phyloP scores from a whole-genome alignment of 2,797 vertebrate species.

The Xenops minutus region DNA sequence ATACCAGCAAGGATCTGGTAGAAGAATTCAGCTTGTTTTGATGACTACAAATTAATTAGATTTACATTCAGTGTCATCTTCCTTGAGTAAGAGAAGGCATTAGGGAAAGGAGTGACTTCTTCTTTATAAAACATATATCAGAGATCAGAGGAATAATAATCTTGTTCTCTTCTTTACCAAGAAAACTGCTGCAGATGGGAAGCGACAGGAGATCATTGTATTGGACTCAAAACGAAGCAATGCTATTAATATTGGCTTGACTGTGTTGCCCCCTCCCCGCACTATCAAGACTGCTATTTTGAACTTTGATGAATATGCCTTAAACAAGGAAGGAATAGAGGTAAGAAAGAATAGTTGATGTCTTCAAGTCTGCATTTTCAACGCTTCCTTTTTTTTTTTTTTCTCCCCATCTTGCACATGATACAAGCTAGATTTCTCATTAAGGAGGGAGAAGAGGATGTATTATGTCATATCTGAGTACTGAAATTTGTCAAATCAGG shows the following conservation, averaged over 20 bases:
- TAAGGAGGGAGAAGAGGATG: background rate
- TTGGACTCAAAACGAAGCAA: constrained; percentile 97
- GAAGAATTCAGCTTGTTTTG: background rate
- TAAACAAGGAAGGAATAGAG: constrained; percentile 99
- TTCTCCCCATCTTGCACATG: background rate
- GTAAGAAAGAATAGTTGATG: constrained; percentile 67
- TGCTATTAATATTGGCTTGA: constrained; percentile 96
- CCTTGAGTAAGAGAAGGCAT: background rate
- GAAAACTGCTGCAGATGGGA: constrained; percentile 95
- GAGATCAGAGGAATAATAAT: constrained; percentile 21
- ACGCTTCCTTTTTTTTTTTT: background rate
- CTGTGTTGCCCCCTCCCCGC: constrained; percentile 92
- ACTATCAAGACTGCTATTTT: constrained; percentile 98
- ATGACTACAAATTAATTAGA: background rate
- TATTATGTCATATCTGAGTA: background rate
- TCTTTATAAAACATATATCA: background rate
- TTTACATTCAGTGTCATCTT: background rate
- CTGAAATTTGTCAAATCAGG: background rate
- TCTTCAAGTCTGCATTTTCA: background rate
- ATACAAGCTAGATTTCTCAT: background rate
- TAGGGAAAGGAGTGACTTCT: background rate
- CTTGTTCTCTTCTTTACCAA: constrained; percentile 71
- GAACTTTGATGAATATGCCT: constrained; percentile 97
- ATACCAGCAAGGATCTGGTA: background rate
- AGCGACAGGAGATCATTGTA: constrained; percentile 95